Percentiles rank a stretch among this genome's conserved stretches.
Evolutionary conservation across 2,888 invertebrate species (phyloP).

Genomic region (Lycia hirtaria): DNA sequence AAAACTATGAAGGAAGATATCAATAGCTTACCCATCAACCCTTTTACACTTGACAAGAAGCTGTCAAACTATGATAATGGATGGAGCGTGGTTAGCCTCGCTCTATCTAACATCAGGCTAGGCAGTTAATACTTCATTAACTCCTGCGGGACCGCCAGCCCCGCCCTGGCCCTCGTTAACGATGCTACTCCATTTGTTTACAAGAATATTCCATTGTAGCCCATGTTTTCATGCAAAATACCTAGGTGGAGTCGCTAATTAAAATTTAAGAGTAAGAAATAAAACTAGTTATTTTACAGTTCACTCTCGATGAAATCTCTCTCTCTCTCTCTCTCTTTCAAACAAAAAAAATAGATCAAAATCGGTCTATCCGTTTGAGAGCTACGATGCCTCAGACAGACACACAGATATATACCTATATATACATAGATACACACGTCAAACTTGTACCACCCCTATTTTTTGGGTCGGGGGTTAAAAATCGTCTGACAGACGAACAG

Average conservation of each 20-base stretch:
- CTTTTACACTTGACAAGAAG: constrained; percentile 27
- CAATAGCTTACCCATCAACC: constrained; percentile 11
- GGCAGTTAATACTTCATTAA: constrained; percentile 41
- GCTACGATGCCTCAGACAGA: too few relatives aligned
- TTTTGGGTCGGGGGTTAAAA: too few relatives aligned
- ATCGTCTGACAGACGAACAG: too few relatives aligned
- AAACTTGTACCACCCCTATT: too few relatives aligned
- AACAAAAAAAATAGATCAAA: too few relatives aligned
- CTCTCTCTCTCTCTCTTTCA: too few relatives aligned
- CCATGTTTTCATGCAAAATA: constrained; percentile 22
- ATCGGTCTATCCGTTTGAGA: too few relatives aligned
- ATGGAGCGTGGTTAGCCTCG: constrained; percentile 33
- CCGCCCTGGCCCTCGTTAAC: constrained; percentile 31
- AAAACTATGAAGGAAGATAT: constrained; percentile 3
- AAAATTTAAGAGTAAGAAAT: constrained; percentile 31
- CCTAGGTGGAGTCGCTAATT: constrained; percentile 26
- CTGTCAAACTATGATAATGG: constrained; percentile 40
- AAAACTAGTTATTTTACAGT: too few relatives aligned
- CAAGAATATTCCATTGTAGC: constrained; percentile 40
- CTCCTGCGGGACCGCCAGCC: constrained; percentile 29
- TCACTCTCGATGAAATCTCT: too few relatives aligned
- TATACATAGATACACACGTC: too few relatives aligned
- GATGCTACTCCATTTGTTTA: constrained; percentile 40
- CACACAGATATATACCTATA: too few relatives aligned
- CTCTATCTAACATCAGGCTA: constrained; percentile 34